Conservation (phyloP, 2,888 invertebrate species). For the Melieria omissa region DNA sequence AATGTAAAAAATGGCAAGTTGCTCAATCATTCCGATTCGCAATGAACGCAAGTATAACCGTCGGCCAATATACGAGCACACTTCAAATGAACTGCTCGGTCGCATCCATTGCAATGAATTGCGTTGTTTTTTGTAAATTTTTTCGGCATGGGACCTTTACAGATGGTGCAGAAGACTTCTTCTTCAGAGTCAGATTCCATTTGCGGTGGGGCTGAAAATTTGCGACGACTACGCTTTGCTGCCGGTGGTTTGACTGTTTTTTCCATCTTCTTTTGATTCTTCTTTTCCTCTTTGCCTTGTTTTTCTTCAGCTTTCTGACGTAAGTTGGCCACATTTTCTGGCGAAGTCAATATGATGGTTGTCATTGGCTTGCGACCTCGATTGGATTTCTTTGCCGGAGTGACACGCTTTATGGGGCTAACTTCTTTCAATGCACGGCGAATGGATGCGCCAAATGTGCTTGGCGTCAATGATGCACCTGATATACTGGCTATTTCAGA, state of each 20-base stretch:
- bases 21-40: too few relatives aligned
- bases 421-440: too few relatives aligned
- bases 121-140: neutral
- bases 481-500: too few relatives aligned
- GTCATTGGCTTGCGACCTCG: neutral
- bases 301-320: neutral
- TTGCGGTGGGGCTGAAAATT: too few relatives aligned
- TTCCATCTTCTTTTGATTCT: too few relatives aligned
- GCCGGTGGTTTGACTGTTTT: neutral
- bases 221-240: neutral
- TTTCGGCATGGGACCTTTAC: conserved; percentile 1
- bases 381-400: neutral
- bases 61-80: too few relatives aligned
- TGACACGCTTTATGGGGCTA: too few relatives aligned
- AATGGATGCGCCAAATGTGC: neutral
- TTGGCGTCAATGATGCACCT: too few relatives aligned
- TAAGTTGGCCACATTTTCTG: neutral
- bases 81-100: too few relatives aligned
- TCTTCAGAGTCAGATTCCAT: neutral
- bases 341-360: conserved; percentile 1
- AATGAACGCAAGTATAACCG: too few relatives aligned
- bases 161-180: neutral
- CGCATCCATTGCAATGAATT: neutral
- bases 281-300: too few relatives aligned
- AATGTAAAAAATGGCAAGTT: too few relatives aligned